Evolutionary conservation across 2,888 invertebrate species (phyloP), one percentile per base, ranked within the genome.

Genomic region (Tetragnatha montana): DNA sequence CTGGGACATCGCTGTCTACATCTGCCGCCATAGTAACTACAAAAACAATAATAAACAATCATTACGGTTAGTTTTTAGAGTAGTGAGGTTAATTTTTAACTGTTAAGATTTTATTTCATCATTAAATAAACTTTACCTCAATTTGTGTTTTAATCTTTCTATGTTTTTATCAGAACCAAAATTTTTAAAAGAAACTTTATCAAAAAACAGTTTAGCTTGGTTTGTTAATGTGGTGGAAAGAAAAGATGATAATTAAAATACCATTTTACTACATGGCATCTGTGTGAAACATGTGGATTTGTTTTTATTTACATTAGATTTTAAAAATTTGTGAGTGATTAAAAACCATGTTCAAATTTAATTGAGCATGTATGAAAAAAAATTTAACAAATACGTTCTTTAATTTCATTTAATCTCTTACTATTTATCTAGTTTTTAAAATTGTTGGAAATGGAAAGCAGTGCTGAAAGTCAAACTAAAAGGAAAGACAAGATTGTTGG

Each of bases 1-100:
- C 85, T 81, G 89, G 89, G n/a, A 89, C 89, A 85, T 89, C 89
- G 47, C 85, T 85, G 76, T 89, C 89, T 22, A 89, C 85, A 85
- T 89, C 89, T 71, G 89, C 85, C 76, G 89, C 89, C 89, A 89
- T 89, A 68, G 76, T 82, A 83, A 79, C 82, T 35, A 73, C 47
- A 73, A 85, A 85, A 85, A 85, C 85, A 79, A 85, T 85, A n/a
- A 10, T 12, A 50, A 12, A 51, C 12, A 50, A 50, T 6, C 2
- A 60, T 60, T 60, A 60, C 60, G 60, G 60, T 60, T 60, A 60
- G 60, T 60, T 60, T 17, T 17, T 10, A 60, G 17, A 60, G 35
- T 17, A 60, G 60, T 35, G 8, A 60, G 10, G 60, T 60, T 60
- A 4, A 17, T 17, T 60, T 60, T 12, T 60, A 60, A 7, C 12